Evolutionary conservation across 2,797 vertebrate genomes (phyloP), one percentile per base, ranked within the genome.

Genomic region (Acanthopagrus latus): DNA sequence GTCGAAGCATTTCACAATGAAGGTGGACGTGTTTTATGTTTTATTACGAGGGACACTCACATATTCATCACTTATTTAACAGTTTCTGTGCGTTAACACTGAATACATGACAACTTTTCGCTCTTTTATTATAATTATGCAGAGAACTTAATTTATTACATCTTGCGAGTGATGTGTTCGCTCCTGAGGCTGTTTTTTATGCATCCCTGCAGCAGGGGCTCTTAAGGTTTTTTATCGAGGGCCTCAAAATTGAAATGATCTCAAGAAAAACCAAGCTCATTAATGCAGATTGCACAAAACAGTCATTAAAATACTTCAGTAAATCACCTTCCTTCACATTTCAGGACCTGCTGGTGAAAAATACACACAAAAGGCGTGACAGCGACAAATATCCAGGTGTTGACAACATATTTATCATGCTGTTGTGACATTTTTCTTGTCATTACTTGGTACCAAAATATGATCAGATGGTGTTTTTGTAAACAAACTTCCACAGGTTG

Each of bases 1-100:
- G 78, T 73, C 64, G 12, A 69, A 70, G 57, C 6, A 1, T 60
- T 64, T 69, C 43, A 25, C 58, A 25, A 17, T 62, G 50, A 59
- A 63, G 23, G 23, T 2, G 52, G 55, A 59, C 12, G 13, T 20
- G 46, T 78, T 76, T 71, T 58, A 27, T 23, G 46, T 78, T 76
- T 71, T 58, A 64, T 29, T n/a, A 13, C 47, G 18, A 76, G 20
- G 55, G 44, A 33, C 65, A 29, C 16, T 68, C 60, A 44, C 18
- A 27, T 8, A 18, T 38, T 38, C 38, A 38, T 10, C 70, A 67
- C 6, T 8, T 51, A 51, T n/a, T 20, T 13, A 16, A 62, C 48
- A 11, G 12, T 50, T 63, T 11, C 43, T 46, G 62, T 66, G 50
- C 43, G 2, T 72, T 56, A 46, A 33, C 60, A 56, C 38, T 43